Base-by-base conservation (phyloP, 2,888 invertebrate species). In the Catonia carolina region DNA sequence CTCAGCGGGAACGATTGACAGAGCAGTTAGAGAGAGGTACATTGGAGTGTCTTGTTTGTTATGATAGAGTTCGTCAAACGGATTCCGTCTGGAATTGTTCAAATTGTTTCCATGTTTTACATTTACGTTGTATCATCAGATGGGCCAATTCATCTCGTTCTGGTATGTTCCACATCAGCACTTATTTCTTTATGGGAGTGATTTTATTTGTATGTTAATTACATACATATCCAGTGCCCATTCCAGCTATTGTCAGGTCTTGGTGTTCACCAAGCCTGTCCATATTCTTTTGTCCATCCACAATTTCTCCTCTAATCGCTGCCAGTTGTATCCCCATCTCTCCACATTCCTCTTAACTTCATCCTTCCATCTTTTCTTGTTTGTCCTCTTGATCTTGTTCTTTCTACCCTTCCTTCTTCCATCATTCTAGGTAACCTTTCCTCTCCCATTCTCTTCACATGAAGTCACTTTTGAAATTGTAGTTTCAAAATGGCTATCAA, bases 41-140 rank as follows among this genome's bases (percentile, higher is more conserved):
- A 0, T 77, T 95, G 58, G 98, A 98, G 72, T 98, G 98, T 71
- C 80, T 96, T 66, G 93, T 98, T 14, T 98, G 98, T 71, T 96
- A 91, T 69, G 95, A 94, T 65, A 77, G 81, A 50, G 85, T 98
- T 35, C 83, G 85, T 61, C 84, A 86, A 62, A 80, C 78, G 27
- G 87, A 93, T 66, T 78, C 85, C 3, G 84, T 92, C 31, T 98
- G 98, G 97, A 89, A 86, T 2, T 98, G 98, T 71, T 73, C 77
- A 61, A 89, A 88, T 67, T 98, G 98, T 69, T 94, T 84, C 73
- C 92, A 97, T 71, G 87, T 96, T 54, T 80, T 96, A 61, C 98
- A 98, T 75, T 79, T 98, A 12, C 80, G 82, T 60, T 98, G 98
- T 71, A 85, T 91, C 59, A 83, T 85, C 63, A 89, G 89, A 67